Percentiles rank a stretch among this genome's conserved stretches.
phyloP scores from a whole-genome alignment of 1,140 invertebrate species.

The Holcopasites calliopsidis region DNA sequence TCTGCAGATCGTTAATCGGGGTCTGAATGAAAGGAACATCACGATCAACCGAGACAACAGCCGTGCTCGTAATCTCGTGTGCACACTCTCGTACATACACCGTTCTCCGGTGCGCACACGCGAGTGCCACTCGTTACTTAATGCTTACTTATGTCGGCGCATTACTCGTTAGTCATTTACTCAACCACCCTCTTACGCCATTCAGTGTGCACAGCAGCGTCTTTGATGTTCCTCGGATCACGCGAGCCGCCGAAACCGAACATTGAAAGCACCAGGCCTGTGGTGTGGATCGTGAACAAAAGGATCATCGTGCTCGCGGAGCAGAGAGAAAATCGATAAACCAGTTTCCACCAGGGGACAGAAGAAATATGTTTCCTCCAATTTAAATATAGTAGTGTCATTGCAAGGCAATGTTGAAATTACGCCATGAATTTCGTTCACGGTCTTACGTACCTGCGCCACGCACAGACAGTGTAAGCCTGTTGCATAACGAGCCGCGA shows the following conservation, averaged over 20 bases:
- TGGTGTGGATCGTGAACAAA: not conserved
- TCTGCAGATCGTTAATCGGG: conserved; percentile 59
- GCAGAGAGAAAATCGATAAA: not conserved
- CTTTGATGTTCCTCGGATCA: conserved; percentile 36
- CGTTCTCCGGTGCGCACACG: conserved; percentile 20
- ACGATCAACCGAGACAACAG: conserved; percentile 55
- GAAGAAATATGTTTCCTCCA: too few relatives aligned
- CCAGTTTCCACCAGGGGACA: too few relatives aligned
- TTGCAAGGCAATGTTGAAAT: not conserved
- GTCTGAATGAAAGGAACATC: conserved; percentile 59
- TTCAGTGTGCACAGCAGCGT: conserved; percentile 12
- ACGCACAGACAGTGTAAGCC: not conserved
- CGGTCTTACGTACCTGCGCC: not conserved
- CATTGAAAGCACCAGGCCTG: conserved; percentile 10
- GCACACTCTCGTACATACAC: conserved; percentile 19
- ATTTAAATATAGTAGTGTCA: too few relatives aligned
- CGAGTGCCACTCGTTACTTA: conserved; percentile 65
- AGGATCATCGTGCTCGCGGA: not conserved
- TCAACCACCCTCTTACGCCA: conserved; percentile 61
- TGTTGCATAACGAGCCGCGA: conserved; percentile 18
- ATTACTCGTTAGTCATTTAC: conserved; percentile 63
- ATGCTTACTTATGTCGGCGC: conserved; percentile 64
- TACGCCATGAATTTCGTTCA: not conserved
- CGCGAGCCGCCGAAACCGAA: conserved; percentile 9
- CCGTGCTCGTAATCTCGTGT: conserved; percentile 52